Evolutionary conservation across 2,888 invertebrate species (phyloP).

Genomic region (Aporophyla lueneburgensis): DNA sequence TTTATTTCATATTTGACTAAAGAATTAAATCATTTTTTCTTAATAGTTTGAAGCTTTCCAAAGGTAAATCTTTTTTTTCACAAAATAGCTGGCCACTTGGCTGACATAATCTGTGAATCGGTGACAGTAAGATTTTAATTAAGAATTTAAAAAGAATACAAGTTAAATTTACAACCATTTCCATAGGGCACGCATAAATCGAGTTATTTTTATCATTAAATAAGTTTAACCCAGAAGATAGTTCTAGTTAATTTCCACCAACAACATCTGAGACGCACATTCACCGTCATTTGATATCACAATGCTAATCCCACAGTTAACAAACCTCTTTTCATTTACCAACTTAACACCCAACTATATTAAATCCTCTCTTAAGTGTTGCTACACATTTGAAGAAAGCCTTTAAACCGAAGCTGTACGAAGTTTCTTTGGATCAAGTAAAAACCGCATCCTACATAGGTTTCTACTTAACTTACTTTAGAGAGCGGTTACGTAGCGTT

Average conservation of each 20-base stretch:
- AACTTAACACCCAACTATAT: constrained; percentile 26
- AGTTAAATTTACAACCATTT: background rate
- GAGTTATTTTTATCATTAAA: background rate
- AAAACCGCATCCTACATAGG: constrained; percentile 49
- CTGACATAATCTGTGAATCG: background rate
- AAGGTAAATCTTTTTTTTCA: background rate
- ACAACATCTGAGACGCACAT: background rate
- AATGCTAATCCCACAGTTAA: constrained; percentile 18
- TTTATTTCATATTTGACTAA: background rate
- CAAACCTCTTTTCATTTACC: constrained; percentile 20
- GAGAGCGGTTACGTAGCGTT: constrained; percentile 33
- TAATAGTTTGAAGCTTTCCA: background rate
- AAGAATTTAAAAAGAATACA: background rate
- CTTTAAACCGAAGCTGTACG: constrained; percentile 43
- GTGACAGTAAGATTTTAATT: background rate
- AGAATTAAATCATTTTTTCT: background rate
- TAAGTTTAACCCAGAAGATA: background rate
- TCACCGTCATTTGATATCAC: background rate
- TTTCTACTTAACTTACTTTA: constrained; percentile 45
- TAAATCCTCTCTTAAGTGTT: constrained; percentile 28
- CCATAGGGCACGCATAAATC: background rate
- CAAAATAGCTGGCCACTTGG: background rate
- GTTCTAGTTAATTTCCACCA: background rate
- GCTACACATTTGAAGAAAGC: constrained; percentile 49
- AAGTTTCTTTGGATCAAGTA: constrained; percentile 40